phyloP scores from a whole-genome alignment of 1,140 invertebrate species.

The Zaprionus inermis region DNA sequence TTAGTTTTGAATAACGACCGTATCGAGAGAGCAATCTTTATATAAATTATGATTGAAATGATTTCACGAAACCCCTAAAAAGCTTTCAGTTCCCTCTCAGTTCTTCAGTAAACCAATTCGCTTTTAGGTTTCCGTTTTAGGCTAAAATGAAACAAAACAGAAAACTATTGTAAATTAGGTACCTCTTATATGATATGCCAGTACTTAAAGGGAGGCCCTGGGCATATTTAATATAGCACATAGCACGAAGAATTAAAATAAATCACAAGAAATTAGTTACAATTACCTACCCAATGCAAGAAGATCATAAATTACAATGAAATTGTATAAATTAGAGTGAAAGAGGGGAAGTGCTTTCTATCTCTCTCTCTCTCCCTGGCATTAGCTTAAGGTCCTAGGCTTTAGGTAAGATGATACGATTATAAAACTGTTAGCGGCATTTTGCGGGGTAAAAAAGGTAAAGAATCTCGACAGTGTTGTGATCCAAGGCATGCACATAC shows the following conservation, averaged over 20 bases:
- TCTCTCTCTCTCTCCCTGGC: constrained; percentile 17
- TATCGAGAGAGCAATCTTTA: background rate
- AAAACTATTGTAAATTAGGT: constrained; percentile 84
- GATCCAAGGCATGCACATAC: constrained; percentile 76
- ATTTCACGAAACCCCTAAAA: background rate
- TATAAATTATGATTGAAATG: background rate
- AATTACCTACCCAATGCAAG: constrained; percentile 59
- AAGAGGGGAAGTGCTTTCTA: constrained; percentile 6
- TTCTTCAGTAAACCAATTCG: background rate
- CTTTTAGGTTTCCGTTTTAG: background rate
- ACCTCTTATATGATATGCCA: constrained; percentile 64
- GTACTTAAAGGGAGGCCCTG: constrained; percentile 43
- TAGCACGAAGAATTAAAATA: constrained; percentile 52
- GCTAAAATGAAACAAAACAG: constrained; percentile 34
- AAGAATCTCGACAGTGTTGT: constrained; percentile 81
- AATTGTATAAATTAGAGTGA: constrained; percentile 67
- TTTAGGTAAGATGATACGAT: constrained; percentile 32
- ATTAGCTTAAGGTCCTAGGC: constrained; percentile 52
- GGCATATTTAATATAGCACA: constrained; percentile 56
- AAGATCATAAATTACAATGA: constrained; percentile 71
- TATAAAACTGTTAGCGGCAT: constrained; percentile 57
- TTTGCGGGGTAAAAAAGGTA: constrained; percentile 41
- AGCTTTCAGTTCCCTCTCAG: background rate
- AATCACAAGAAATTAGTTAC: constrained; percentile 46
- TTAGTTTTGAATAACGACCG: background rate